Conservation (phyloP, 2,888 invertebrate genomes). For the Scaptodrosophila latifasciaeformis region DNA sequence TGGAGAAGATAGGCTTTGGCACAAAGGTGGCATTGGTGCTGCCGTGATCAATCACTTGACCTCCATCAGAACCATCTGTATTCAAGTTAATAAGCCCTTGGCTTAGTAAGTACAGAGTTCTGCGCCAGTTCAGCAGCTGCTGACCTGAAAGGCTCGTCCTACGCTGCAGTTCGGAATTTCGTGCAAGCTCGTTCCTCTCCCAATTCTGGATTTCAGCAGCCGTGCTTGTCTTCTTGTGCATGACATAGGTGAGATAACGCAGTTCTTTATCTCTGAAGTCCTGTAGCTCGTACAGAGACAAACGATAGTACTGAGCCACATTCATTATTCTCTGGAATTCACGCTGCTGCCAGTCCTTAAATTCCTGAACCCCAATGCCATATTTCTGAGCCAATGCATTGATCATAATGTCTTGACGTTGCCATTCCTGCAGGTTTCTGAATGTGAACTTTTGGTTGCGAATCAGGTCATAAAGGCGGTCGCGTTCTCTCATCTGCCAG, state of each 20-base stretch:
- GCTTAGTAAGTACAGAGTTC: slow-evolving; percentile 62
- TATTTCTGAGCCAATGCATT: slow-evolving; percentile 51
- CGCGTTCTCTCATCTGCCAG: slow-evolving; percentile 71
- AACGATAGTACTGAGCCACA: slow-evolving; percentile 61
- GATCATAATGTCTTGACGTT: slow-evolving; percentile 55
- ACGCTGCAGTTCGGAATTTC: slow-evolving; percentile 43
- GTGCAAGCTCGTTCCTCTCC: slow-evolving; percentile 50
- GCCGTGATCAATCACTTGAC: slow-evolving; percentile 49
- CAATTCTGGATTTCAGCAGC: slow-evolving; percentile 51
- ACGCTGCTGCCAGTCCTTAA: slow-evolving; percentile 67
- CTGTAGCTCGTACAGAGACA: slow-evolving; percentile 62
- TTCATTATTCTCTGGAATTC: slow-evolving; percentile 64
- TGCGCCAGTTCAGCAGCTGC: slow-evolving; percentile 64
- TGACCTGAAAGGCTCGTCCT: slow-evolving; percentile 51
- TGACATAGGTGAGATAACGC: slow-evolving; percentile 52
- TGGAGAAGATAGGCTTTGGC: slow-evolving; percentile 58
- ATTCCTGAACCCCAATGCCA: slow-evolving; percentile 48
- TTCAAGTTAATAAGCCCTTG: slow-evolving; percentile 67
- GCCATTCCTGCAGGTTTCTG: slow-evolving; percentile 63
- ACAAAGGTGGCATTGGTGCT: slow-evolving; percentile 53
- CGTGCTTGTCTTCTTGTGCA: slow-evolving; percentile 58
- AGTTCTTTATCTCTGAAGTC: slow-evolving; percentile 70
- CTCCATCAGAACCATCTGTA: slow-evolving; percentile 43
- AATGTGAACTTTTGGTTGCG: slow-evolving; percentile 63
- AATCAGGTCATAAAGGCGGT: slow-evolving; percentile 70